Base-by-base conservation (phyloP, 2,113 vertebrate genomes). In the Oenanthe melanoleuca region DNA sequence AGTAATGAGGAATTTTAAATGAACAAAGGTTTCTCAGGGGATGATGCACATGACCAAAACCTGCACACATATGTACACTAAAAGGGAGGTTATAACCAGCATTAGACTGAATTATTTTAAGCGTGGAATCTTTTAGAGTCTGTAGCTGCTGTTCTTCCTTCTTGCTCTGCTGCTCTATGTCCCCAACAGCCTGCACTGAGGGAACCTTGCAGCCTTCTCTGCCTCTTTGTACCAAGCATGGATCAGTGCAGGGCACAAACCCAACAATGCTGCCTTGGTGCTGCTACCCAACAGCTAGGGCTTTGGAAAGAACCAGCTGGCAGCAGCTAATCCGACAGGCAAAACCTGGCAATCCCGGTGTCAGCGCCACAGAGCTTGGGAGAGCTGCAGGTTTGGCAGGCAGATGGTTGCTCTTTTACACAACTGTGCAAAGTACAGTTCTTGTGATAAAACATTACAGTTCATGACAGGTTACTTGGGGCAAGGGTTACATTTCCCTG, bases 401-500 rank as follows among this genome's bases (percentile, higher is more conserved):
- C 2, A 3, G 38, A 33, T 6, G 2, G 49, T 8, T 73, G 74
- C 61, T 63, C 81, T 74, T 96, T 86, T 90, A 95, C 82, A 90
- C 53, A 95, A 92, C 83, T 61, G 96, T 84, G 40, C 95, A 96
- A 97, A 96, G 95, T 97, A 81, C 93, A 95, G 44, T 57, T 64
- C 72, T 78, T 31, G n/a, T 88, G 90, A 96, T 94, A 94, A 95
- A 96, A 96, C 64, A 78, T 93, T 92, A 88, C 72, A 96, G 85
- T 83, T 93, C 21, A 26, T 75, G 75, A 90, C 56, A 88, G 80
- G 75, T 95, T 90, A 80, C 86, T 7, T 81, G 45, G 86, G 80
- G 38, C 86, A 95, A 96, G 67, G 86, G 80, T 94, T 80, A 84
- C 49, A n/a, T 92, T 93, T 94, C 14, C 31, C 17, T 40, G 13